Evolutionary conservation across 2,888 invertebrate genomes (phyloP).

Genomic region (Apodemia mormo): DNA sequence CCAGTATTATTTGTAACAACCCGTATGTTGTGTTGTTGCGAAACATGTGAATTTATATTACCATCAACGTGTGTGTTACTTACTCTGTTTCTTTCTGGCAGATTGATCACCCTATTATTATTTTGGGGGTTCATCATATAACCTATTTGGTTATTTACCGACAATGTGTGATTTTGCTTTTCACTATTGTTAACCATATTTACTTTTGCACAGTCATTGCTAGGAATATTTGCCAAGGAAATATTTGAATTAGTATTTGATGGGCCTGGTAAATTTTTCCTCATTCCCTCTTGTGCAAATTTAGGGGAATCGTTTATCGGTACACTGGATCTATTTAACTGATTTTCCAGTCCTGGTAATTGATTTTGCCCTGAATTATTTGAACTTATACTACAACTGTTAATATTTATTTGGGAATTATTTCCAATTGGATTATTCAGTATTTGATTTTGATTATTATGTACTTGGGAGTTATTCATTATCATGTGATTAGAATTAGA

Average conservation of each 20-base stretch:
- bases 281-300: constrained; percentile 62
- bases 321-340: constrained; percentile 60
- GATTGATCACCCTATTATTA: constrained; percentile 70
- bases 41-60: constrained; percentile 65
- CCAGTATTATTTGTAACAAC: constrained; percentile 69
- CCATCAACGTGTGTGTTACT: constrained; percentile 61
- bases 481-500: constrained; percentile 67
- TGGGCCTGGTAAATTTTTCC: constrained; percentile 72
- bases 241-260: constrained; percentile 56
- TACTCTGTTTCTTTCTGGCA: constrained; percentile 70
- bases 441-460: constrained; percentile 62
- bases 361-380: constrained; percentile 60
- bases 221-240: constrained; percentile 45
- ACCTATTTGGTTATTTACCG: constrained; percentile 71
- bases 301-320: constrained; percentile 64
- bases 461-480: constrained; percentile 65
- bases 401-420: constrained; percentile 68
- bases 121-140: constrained; percentile 74
- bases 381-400: constrained; percentile 64
- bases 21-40: constrained; percentile 74
- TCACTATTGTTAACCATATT: constrained; percentile 64
- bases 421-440: constrained; percentile 55
- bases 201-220: constrained; percentile 68
- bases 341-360: constrained; percentile 61
- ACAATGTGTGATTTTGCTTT: constrained; percentile 68